A percentile compares a stretch with the other conserved stretches of the same genome.
These are phyloP conservation scores for Drosophila pseudotalamancana DNA, from an alignment of 2,888 invertebrate species.

Conservation along the genomic window DNA sequence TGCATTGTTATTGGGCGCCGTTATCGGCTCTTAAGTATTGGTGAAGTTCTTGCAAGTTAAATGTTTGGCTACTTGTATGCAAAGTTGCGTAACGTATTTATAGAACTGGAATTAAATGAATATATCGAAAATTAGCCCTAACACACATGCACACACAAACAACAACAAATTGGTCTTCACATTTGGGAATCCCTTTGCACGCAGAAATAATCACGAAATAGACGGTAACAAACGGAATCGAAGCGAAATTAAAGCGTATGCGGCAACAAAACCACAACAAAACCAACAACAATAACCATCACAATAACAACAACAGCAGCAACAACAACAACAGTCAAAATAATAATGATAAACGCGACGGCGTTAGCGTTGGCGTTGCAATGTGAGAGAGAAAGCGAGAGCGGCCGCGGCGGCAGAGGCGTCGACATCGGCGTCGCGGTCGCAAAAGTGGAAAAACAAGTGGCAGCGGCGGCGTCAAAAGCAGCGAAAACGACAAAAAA, in stretches of 20 bases:
- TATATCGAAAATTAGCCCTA: conserved; percentile 37
- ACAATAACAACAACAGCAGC: too few species aligned
- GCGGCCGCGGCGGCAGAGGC: conserved; percentile 44
- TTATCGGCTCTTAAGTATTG: conserved; percentile 9
- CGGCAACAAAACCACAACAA: conserved; percentile 21
- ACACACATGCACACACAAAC: conserved; percentile 10
- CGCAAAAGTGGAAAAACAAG: conserved; percentile 67
- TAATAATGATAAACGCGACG: conserved; percentile 51
- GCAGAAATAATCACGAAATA: conserved; percentile 26
- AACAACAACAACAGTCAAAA: conserved; percentile 22
- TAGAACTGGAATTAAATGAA: conserved; percentile 45
- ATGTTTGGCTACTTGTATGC: conserved; percentile 3
- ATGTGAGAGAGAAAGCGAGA: conserved; percentile 60
- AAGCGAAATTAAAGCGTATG: conserved; percentile 27
- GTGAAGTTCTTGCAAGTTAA: conserved; percentile 10
- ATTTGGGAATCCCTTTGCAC: conserved; percentile 10
- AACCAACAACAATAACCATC: conserved; percentile 19
- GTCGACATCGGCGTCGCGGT: conserved; percentile 32
- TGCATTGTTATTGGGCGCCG: conserved; percentile 16
- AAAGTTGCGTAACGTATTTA: conserved; percentile 58
- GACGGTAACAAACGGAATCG: conserved; percentile 23
- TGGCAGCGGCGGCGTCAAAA: conserved; percentile 38
- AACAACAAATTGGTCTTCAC: conserved; percentile 14
- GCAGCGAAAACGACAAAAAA: conserved; percentile 20
- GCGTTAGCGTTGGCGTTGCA: conserved; percentile 30